phyloP scores from a whole-genome alignment of 2,888 invertebrate species.

The Andricus curvator region DNA sequence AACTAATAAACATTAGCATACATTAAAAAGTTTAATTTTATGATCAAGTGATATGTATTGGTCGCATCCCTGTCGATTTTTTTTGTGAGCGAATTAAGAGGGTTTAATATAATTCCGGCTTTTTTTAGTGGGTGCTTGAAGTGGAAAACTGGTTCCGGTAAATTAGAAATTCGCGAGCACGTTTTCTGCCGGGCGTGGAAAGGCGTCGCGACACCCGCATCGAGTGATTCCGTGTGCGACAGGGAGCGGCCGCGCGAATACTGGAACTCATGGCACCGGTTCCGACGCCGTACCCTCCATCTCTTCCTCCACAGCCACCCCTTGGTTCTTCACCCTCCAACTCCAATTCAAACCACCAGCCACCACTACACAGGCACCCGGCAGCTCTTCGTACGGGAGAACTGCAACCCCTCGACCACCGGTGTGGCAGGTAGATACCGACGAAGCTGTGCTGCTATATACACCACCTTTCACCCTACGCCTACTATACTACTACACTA shows the following conservation, averaged over 20 bases:
- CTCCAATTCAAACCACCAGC: constrained; percentile 57
- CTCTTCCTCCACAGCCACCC: constrained; percentile 56
- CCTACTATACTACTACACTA: constrained; percentile 33
- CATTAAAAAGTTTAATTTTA: not conserved
- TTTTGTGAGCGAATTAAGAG: not conserved
- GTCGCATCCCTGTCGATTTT: not conserved
- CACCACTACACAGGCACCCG: constrained; percentile 49
- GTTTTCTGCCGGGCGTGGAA: constrained; percentile 59
- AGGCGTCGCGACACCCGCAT: constrained; percentile 63
- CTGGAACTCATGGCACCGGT: constrained; percentile 71
- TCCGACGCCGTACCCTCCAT: constrained; percentile 62
- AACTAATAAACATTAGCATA: not conserved
- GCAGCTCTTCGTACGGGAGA: constrained; percentile 38
- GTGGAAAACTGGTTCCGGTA: constrained; percentile 1
- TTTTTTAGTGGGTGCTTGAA: constrained; percentile 9
- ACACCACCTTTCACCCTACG: constrained; percentile 18
- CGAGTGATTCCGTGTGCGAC: constrained; percentile 70
- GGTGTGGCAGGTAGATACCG: constrained; percentile 64
- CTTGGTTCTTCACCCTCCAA: constrained; percentile 52
- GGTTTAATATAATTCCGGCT: not conserved
- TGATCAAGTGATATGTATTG: not conserved
- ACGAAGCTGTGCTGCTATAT: constrained; percentile 47
- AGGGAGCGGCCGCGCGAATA: constrained; percentile 77
- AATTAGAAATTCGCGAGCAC: constrained; percentile 57
- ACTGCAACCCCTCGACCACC: constrained; percentile 55